These are phyloP conservation scores for Hydriomena furcata DNA, from an alignment of 2,888 invertebrate genomes.

Conservation along the genomic window DNA sequence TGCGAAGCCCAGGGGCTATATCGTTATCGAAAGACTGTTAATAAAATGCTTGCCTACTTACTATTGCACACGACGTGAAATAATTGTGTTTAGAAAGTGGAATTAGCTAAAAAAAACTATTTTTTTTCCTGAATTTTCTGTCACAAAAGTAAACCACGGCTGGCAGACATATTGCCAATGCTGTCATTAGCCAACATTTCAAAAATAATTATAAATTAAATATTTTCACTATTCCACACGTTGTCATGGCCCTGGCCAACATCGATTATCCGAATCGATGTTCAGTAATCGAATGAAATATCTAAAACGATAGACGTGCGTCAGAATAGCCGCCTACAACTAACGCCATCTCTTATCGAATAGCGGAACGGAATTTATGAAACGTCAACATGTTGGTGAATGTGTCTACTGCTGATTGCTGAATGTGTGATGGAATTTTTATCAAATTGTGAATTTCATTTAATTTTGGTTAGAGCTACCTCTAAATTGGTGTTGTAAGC, in stretches of 20 bases:
- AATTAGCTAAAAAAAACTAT: conserved; percentile 50
- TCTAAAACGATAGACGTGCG: conserved; percentile 3
- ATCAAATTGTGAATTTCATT: conserved; percentile 68
- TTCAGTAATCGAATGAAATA: not conserved
- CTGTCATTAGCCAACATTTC: conserved; percentile 60
- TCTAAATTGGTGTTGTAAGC: conserved; percentile 39
- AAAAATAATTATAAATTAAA: conserved; percentile 42
- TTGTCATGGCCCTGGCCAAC: conserved; percentile 4
- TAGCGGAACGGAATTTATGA: conserved; percentile 66
- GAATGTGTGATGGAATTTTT: conserved; percentile 40
- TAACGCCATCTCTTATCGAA: conserved; percentile 51
- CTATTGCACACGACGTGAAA: conserved; percentile 65
- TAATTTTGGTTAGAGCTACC: conserved; percentile 54
- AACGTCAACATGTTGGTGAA: conserved; percentile 74
- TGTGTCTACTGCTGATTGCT: no score
- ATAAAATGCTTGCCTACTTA: conserved; percentile 60
- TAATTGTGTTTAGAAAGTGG: conserved; percentile 46
- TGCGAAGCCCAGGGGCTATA: conserved; percentile 33
- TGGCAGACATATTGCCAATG: conserved; percentile 75
- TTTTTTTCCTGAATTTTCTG: conserved; percentile 62
- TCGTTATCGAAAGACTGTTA: conserved; percentile 37
- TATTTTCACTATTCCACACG: conserved; percentile 18
- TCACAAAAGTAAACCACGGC: conserved; percentile 71
- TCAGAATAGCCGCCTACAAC: conserved; percentile 16
- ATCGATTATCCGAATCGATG: conserved; percentile 23